Evolutionary conservation across 37 sponge, comb jelly and placozoan genomes (phyloP), one percentile per base, ranked within the genome.

Genomic region (Aphrocallistes beatrix): DNA sequence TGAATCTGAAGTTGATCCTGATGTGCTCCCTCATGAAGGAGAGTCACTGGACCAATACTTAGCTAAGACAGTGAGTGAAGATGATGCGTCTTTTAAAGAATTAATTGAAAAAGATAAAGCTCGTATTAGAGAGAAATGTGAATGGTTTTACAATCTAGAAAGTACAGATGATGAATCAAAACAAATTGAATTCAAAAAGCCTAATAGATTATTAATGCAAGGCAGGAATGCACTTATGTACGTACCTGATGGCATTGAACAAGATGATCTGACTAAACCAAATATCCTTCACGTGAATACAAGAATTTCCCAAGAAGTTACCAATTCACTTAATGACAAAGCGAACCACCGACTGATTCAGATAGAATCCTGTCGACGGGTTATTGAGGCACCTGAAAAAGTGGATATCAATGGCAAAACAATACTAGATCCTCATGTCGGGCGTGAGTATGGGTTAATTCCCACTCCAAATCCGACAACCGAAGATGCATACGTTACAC

Each of bases 101-200:
- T 60, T 60, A 60, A 19, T 60, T 28, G 32, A 60, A 30, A 60
- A 60, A 60, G 75, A 60, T 60, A 60, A 30, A 60, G 75, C 10
- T 25, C 75, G 75, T 13, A 60, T 60, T 60, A 19, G 75, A 13
- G 75, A 60, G 75, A 60, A 60, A 60, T 60, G 75, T 60, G n/a
- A 13, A 13, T 6, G n/a, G 34, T 60, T 60, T 60, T 60, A 32
- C n/a, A 8, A 25, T 60, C 1, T 19, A 19, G 17, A 47, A 17
- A 3, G 10, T 30, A 30, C 10, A 30, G 1, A 19, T 60, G 75
- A 60, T 32, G 8, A 21, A 13, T 28, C 75, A 32, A 30, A 28
- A 60, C 75, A 60, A 60, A 60, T 60, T 13, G 75, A 60, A 30
- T 60, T 60, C 21, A 60, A 60, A 60, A 60, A 28, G 75, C 75